These are phyloP conservation scores for Romanogobio albipinnatus DNA, from an alignment of 2,113 vertebrate genomes.

Conservation along the genomic window DNA sequence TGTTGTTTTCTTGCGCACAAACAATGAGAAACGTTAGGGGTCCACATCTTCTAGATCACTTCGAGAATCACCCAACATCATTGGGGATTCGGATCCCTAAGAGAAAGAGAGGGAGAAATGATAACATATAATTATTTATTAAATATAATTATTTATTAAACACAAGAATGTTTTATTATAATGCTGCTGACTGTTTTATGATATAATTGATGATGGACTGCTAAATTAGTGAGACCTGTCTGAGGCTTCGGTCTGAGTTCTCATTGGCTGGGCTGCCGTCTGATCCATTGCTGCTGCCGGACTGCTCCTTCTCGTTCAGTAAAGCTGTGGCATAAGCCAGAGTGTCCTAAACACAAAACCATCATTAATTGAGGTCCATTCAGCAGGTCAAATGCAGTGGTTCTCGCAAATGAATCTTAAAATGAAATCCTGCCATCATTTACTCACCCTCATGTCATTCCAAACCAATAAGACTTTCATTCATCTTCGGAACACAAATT, in stretches of 20 bases:
- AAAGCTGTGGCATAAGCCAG: constrained; percentile 95
- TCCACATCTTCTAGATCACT: constrained; percentile 97
- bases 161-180: neutral
- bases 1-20: constrained; percentile 46
- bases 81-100: constrained; percentile 96
- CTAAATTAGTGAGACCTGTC: constrained; percentile 82
- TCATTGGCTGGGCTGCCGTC: constrained; percentile 96
- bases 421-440: too few species aligned
- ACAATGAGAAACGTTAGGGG: constrained; percentile 75
- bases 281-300: constrained; percentile 97
- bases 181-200: neutral
- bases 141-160: neutral
- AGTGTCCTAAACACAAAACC: constrained; percentile 82
- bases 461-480: too few species aligned
- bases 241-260: constrained; percentile 87
- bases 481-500: too few species aligned
- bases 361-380: constrained; percentile 36
- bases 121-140: too few species aligned
- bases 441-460: too few species aligned
- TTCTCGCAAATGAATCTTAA: too few species aligned
- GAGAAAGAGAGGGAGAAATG: constrained; percentile 3
- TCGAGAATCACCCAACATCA: constrained; percentile 96
- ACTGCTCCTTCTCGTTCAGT: constrained; percentile 97
- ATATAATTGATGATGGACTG: neutral
- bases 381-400: neutral